Base-by-base conservation (phyloP, 2,113 vertebrate genomes). In the Pterocles orientalis region DNA sequence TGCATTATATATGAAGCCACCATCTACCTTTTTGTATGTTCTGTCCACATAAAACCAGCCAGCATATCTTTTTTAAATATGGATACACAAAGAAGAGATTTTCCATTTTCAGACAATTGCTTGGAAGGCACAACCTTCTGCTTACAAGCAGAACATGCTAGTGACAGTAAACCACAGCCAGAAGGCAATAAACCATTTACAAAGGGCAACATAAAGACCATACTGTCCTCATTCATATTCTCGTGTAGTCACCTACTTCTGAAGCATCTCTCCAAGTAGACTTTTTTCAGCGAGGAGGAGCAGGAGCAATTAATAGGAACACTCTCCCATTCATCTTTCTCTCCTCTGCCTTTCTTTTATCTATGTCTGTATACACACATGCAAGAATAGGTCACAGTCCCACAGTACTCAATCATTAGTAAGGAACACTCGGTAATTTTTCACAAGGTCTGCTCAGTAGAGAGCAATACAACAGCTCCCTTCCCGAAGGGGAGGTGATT, bases 61-160 rank as follows among this genome's bases (percentile, higher is more conserved):
- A 91, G 7, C 10, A 31, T 18, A 36, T 82, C 19, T 50, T 58
- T 61, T 77, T 33, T 3, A 66, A 82, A 77, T 6, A 71, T 0
- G 2, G 41, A 51, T 47, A 68, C 15, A 50, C 47, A 54, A 72
- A 16, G 51, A 26, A 56, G 68, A 84, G 6, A 29, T 84, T 82
- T 94, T 90, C 65, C 80, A 76, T 86, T 96, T 96, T 94, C 84
- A 86, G 77, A 79, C 61, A 89, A 89, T 15, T 82, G 61, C 50
- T 95, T 91, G 77, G 69, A 86, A 96, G 83, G 92, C 81, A 79
- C n/a, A 79, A 79, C 53, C n/a, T 94, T 81, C 86, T 91, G 65
- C 65, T 92, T 71, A 89, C 12, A 61, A 89, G 62, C 75, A 77
- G 90, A 88, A 56, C 64, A 50, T 2, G 4, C 48, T 92, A 85